These are phyloP conservation scores for Anthoscopus minutus DNA, from an alignment of 2,113 vertebrate species.

Conservation along the genomic window DNA sequence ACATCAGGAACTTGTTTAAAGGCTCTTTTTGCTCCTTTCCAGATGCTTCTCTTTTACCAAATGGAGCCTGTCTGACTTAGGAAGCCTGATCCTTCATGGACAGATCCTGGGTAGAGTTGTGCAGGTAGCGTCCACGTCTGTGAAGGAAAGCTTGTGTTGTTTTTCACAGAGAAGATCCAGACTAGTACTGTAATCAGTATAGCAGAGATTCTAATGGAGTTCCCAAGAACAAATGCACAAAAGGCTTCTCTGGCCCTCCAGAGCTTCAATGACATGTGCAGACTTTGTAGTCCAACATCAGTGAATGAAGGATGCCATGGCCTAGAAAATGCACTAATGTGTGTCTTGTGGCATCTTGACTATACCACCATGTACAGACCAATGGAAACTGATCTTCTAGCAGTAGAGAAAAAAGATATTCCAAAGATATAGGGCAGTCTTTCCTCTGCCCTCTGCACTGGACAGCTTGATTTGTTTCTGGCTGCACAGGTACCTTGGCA, in stretches of 20 bases:
- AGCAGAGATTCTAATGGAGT: neutral
- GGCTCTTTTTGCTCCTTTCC: neutral
- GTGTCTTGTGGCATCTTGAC: neutral
- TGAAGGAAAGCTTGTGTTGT: neutral
- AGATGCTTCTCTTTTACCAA: neutral
- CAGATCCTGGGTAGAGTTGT: neutral
- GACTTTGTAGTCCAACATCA: neutral
- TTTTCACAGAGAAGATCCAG: neutral
- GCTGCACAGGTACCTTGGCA: neutral
- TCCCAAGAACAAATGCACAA: neutral
- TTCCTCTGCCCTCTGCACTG: neutral
- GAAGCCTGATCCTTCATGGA: neutral
- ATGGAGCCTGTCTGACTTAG: neutral
- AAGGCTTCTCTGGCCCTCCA: neutral
- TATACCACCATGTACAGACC: neutral
- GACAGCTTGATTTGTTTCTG: neutral
- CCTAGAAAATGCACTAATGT: neutral
- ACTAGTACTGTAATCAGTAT: neutral
- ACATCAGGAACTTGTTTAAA: neutral
- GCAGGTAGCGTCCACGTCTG: rapidly evolving
- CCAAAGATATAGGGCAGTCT: neutral
- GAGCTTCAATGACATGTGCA: neutral
- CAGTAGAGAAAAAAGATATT: neutral
- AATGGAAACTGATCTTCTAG: neutral
- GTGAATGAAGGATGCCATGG: neutral